A percentile compares a stretch with the other conserved stretches of the same genome.
phyloP scores from a whole-genome alignment of 2,888 invertebrate genomes.

The Drepanosiphum platanoidis region DNA sequence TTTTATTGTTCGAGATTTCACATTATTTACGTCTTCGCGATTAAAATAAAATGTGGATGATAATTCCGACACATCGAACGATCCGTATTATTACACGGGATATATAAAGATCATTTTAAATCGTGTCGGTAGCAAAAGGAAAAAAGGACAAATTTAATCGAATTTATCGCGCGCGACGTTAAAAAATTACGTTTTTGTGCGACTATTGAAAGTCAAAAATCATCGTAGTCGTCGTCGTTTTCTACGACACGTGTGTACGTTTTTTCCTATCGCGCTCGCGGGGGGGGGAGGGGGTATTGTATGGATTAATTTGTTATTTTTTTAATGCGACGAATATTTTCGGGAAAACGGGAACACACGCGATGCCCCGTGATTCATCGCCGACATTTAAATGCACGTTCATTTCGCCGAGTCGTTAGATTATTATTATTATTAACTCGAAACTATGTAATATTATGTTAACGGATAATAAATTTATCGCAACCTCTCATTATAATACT shows the following conservation, averaged over 20 bases:
- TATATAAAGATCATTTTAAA: no score
- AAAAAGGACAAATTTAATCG: no score
- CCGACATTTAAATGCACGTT: neutral
- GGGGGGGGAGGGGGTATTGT: neutral
- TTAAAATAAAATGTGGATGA: no score
- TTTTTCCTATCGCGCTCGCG: neutral
- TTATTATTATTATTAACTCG: neutral
- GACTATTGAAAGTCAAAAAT: neutral
- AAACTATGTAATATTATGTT: neutral
- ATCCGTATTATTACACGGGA: no score
- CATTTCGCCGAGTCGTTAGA: neutral
- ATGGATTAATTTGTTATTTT: constrained; percentile 5
- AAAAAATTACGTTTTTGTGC: no score
- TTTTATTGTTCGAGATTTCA: no score
- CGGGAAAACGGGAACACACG: neutral
- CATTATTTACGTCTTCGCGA: no score
- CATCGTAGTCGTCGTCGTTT: neutral
- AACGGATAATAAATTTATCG: constrained; percentile 3
- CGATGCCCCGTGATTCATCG: neutral
- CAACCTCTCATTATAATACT: constrained; percentile 1
- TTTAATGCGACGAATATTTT: neutral
- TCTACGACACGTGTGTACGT: neutral
- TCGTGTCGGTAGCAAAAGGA: no score
- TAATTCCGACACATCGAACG: no score
- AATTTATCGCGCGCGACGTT: no score